These are phyloP conservation scores for Otus scops DNA, from an alignment of 2,797 vertebrate genomes.

Conservation along the genomic window DNA sequence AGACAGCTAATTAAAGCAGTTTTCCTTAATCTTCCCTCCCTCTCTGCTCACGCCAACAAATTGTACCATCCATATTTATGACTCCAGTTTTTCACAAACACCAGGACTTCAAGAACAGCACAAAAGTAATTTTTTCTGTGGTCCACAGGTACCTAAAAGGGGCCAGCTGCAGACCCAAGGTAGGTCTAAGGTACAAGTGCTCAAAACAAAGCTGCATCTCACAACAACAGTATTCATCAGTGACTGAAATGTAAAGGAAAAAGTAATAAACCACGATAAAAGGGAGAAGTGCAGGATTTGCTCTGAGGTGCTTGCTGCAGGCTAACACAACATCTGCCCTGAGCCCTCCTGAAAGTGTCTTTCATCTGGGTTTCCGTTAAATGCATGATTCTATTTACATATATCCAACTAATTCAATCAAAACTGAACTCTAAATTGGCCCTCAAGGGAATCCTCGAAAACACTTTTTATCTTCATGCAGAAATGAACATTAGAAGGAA, in stretches of 20 bases:
- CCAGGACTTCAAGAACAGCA: neutral
- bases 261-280: neutral
- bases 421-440: conserved; percentile 64
- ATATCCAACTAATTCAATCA: conserved; percentile 60
- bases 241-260: neutral
- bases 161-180: neutral
- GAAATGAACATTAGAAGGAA: conserved; percentile 31
- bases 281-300: neutral
- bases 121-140: neutral
- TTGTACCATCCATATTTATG: neutral
- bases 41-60: neutral
- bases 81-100: neutral
- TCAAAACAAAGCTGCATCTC: neutral
- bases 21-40: neutral
- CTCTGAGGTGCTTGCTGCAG: conserved; percentile 22
- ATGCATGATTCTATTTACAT: conserved; percentile 37
- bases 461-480: conserved; percentile 49
- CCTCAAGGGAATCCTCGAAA: conserved; percentile 52
- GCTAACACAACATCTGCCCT: neutral
- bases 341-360: conserved; percentile 17
- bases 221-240: neutral
- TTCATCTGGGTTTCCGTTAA: conserved; percentile 51
- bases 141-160: neutral
- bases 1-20: neutral
- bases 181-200: neutral